These are phyloP conservation scores for Penaeus japonicus DNA, from an alignment of 1,140 invertebrate genomes.

Conservation along the genomic window DNA sequence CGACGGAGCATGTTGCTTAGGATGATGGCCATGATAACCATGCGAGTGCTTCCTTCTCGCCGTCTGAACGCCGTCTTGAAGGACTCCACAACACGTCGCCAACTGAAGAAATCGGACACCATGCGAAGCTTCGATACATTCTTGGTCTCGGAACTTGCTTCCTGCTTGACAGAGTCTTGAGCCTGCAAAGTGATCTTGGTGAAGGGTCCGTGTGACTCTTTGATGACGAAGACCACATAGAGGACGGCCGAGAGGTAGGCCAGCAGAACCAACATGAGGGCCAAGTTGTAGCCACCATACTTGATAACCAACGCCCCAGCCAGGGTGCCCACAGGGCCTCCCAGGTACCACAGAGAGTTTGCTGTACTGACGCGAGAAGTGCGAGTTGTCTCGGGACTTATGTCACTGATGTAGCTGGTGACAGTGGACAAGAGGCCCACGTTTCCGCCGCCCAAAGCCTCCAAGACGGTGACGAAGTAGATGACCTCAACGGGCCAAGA, in stretches of 20 bases:
- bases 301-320: slow-evolving; percentile 21
- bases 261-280: slow-evolving; percentile 16
- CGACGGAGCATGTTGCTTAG: slow-evolving; percentile 43
- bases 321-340: slow-evolving; percentile 45
- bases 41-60: slow-evolving; percentile 25
- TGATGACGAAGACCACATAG: slow-evolving; percentile 43
- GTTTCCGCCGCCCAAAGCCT: slow-evolving; percentile 40
- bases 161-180: neutral
- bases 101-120: slow-evolving; percentile 38
- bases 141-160: neutral
- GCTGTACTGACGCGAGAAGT: slow-evolving; percentile 34
- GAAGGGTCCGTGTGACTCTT: slow-evolving; percentile 46
- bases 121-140: neutral
- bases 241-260: slow-evolving; percentile 25
- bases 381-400: slow-evolving; percentile 17
- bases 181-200: slow-evolving; percentile 10
- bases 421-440: slow-evolving; percentile 23
- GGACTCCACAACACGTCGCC: slow-evolving; percentile 19
- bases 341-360: slow-evolving; percentile 49
- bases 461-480: slow-evolving; percentile 37
- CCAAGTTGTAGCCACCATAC: slow-evolving; percentile 16
- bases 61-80: slow-evolving; percentile 43
- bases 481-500: slow-evolving; percentile 38
- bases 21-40: slow-evolving; percentile 23
- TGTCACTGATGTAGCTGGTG: slow-evolving; percentile 46